Evolutionary conservation across 2,113 vertebrate genomes (phyloP), one percentile per base, ranked within the genome.

Genomic region (Stomatorhinus ivindoensis): DNA sequence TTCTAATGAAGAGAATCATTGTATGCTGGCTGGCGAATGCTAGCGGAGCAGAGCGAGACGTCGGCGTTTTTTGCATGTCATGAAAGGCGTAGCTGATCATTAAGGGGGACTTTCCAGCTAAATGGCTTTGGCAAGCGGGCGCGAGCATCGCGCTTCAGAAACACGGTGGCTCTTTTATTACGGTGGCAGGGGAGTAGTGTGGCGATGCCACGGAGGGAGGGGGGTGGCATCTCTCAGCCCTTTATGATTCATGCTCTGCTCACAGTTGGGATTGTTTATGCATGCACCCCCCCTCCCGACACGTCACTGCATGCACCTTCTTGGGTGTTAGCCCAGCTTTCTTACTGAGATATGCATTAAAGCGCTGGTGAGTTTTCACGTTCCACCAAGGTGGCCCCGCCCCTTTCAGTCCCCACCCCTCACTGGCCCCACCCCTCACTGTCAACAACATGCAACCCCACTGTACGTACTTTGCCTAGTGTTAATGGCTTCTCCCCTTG

Each of bases 41-140:
- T 82, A 35, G 85, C 47, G 11, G 85, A 31, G 48, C 69, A 89
- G 87, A 91, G 87, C 51, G 69, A 90, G 88, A 90, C 88, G 86
- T 89, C 50, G 51, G 90, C 90, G 42, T 87, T 35, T 35, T 76
- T 90, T 90, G 48, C 86, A 88, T 91, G 90, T 90, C 87, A 83
- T 91, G 73, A 44, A 84, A 53, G 46, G 61, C 31, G 21, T 89
- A 50, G 48, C 73, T 76, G 47, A 76, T 47, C 47, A 31, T 86
- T 86, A 86, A 53, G 11, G 27, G 85, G 48, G 69, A 76, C 48
- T 50, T 42, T 82, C 88, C 73, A 15, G 47, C 48, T 51, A 53
- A 89, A 89, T 35, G 35, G 65, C 44, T 82, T 51, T 80, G 48
- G 88, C 35, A 53, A 89, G 35, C 69, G 17, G 21, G 46, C 1